Evolutionary conservation across 92 coral and sea anemone species (phyloP).

Genomic region (Paragorgia papillata): DNA sequence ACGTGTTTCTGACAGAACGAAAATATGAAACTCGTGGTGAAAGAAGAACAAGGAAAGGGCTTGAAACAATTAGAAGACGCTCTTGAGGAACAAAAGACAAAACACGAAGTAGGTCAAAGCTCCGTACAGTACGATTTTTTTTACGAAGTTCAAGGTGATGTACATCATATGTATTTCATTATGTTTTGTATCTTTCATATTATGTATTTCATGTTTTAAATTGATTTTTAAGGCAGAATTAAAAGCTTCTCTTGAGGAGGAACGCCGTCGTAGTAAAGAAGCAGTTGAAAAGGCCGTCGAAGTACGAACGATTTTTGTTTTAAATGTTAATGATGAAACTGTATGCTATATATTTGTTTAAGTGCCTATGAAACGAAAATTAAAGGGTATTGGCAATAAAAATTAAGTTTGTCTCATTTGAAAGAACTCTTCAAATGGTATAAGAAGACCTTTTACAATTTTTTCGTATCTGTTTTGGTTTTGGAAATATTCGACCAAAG

Average conservation of each 20-base stretch:
- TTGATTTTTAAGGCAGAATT: slow-evolving; percentile 72
- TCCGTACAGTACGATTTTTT: not conserved
- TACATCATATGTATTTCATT: too few species aligned
- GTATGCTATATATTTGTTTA: too few species aligned
- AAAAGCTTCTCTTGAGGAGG: slow-evolving; percentile 57
- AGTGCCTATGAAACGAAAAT: too few species aligned
- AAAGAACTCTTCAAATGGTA: too few species aligned
- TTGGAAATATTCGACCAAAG: too few species aligned
- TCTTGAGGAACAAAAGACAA: slow-evolving; percentile 64
- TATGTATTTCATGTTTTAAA: too few species aligned
- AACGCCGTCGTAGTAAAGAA: slow-evolving; percentile 60
- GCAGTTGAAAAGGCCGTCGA: slow-evolving; percentile 64
- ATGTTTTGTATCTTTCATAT: too few species aligned
- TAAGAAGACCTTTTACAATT: too few species aligned
- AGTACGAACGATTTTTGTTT: slow-evolving; percentile 53
- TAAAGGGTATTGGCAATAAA: too few species aligned
- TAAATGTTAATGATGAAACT: too few species aligned
- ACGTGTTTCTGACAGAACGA: slow-evolving; percentile 59
- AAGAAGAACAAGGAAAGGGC: slow-evolving; percentile 65
- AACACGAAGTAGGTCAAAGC: slow-evolving; percentile 59
- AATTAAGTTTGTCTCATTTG: too few species aligned
- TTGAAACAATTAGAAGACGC: slow-evolving; percentile 59
- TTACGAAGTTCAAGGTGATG: not conserved
- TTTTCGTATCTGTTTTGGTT: too few species aligned
- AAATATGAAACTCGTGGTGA: slow-evolving; percentile 62